Base-by-base conservation (phyloP, 1,140 invertebrate genomes). In the Belonocnema kinseyi region DNA sequence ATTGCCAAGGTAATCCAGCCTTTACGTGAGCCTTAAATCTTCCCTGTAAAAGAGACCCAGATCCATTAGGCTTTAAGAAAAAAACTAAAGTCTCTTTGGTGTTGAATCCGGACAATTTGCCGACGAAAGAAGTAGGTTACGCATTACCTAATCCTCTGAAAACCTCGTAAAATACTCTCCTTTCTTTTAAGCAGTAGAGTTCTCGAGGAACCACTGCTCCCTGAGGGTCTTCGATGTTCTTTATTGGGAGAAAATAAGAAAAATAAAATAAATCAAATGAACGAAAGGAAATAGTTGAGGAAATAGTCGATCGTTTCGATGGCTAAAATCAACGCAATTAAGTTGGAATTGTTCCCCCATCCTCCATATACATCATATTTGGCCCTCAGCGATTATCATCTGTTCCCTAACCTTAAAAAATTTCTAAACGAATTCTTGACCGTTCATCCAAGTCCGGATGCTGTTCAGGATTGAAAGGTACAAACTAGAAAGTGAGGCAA, bases 181-280 rank as follows among this genome's bases (percentile, higher is more conserved):
- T 58, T 58, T n/a, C 54, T 17, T 58, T 10, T 11, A 58, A 10
- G n/a, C 13, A 58, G n/a, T 21, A 50, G 46, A 26, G 72, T 72
- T 66, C 72, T 51, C 17, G 13, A 53, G 58, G 70, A 66, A 17
- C 19, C 46, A 74, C 40, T 19, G 26, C 76, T 66, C 33, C 51
- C 16, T 76, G 58, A n/a, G 51, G 72, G 58, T 76, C 51, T 52
- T 71, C 56, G 56, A 13, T 13, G 56, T 58, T 21, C 13, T 21
- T 58, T 58, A 58, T 58, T 21, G 19, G 21, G 56, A 7, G 33
- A 40, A 66, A 13, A 16, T 19, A 33, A 33, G 21, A 6, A 33
- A 66, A 66, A 66, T 54, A 75, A 78, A 73, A 78, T 78, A 66
- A 58, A 76, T 73, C n/a, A 75, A 50, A 53, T 54, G 66, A 66